Evolutionary conservation across 2,113 vertebrate species (phyloP).

Genomic region (Hemiprocne comata): DNA sequence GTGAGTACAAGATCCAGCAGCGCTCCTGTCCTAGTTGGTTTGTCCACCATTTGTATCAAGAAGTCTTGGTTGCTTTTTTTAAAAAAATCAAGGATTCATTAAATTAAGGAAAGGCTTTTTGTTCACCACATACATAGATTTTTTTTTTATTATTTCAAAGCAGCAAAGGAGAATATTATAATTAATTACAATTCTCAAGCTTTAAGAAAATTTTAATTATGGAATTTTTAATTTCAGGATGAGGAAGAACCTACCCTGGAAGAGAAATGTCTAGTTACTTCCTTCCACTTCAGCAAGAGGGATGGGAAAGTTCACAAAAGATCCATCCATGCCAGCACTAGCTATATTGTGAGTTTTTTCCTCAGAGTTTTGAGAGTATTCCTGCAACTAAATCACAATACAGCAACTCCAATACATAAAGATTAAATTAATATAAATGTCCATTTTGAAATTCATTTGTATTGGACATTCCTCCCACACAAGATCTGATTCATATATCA

Average conservation of each 20-base stretch:
- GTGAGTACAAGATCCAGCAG: no score
- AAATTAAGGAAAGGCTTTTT: background rate
- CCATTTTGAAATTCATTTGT: background rate
- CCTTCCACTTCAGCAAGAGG: background rate
- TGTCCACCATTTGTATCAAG: no score
- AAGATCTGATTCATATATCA: background rate
- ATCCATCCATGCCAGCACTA: background rate
- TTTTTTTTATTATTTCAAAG: background rate
- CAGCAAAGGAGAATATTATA: background rate
- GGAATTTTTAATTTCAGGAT: background rate
- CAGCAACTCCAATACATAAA: background rate
- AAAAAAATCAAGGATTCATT: background rate
- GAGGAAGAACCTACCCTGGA: background rate
- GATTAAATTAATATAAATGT: background rate
- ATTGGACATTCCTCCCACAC: background rate
- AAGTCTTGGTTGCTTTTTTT: background rate
- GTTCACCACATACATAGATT: background rate
- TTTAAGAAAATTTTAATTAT: background rate
- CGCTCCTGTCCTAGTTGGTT: no score
- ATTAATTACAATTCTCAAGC: background rate
- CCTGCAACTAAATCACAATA: background rate
- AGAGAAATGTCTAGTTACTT: background rate
- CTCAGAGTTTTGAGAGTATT: background rate
- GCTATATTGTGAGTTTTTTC: background rate
- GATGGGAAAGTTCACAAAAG: background rate